phyloP scores from a whole-genome alignment of 2,797 vertebrate genomes.

The Platalea minor region DNA sequence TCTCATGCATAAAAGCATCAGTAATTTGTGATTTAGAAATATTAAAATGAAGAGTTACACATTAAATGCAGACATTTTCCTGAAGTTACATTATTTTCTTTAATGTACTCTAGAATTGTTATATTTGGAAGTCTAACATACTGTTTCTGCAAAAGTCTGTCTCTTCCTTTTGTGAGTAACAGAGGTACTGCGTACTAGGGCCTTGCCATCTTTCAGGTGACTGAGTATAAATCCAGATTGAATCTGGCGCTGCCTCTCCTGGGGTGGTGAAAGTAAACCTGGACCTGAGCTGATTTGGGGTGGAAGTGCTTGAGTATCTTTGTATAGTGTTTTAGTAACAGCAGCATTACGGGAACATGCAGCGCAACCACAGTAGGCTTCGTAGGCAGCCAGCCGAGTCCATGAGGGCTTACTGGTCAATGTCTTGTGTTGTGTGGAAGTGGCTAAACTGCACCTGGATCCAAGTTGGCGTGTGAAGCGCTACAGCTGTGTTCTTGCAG shows the following conservation, averaged over 20 bases:
- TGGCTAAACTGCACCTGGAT: slow-evolving; percentile 10
- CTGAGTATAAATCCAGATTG: neutral
- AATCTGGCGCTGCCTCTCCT: neutral
- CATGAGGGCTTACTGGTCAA: neutral
- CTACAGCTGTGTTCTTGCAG: slow-evolving; percentile 39
- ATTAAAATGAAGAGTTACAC: neutral
- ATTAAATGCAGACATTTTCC: neutral
- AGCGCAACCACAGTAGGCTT: neutral
- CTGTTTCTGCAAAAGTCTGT: neutral
- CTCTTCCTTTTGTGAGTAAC: neutral
- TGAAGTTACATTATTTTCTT: neutral
- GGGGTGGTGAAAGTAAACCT: neutral
- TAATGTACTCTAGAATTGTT: neutral
- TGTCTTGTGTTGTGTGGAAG: neutral
- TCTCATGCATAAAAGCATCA: neutral
- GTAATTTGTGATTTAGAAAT: neutral
- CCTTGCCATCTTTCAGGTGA: neutral
- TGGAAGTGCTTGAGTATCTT: neutral
- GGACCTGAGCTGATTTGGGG: neutral
- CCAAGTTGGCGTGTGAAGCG: neutral
- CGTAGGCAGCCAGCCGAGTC: neutral
- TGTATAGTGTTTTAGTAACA: neutral
- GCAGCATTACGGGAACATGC: fast-evolving
- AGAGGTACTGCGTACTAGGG: neutral
- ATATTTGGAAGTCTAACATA: neutral